Evolutionary conservation across 2,797 vertebrate genomes (phyloP).

Genomic region (Momotus momota): DNA sequence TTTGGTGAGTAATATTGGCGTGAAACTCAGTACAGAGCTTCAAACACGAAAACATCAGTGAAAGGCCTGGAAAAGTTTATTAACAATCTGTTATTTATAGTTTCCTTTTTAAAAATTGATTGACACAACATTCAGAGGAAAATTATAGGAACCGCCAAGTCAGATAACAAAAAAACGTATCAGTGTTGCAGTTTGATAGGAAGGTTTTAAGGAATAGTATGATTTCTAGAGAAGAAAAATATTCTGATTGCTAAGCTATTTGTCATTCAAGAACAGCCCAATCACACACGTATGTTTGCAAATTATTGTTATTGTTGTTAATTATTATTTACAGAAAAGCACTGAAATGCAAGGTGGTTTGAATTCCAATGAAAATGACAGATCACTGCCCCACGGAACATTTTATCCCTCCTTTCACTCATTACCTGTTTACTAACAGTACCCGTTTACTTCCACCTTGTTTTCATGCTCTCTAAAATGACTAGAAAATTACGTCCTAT

Average conservation of each 20-base stretch:
- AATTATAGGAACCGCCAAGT: slow-evolving; percentile 27
- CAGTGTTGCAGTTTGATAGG: background rate
- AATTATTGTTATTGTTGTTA: slow-evolving; percentile 62
- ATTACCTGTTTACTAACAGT: slow-evolving; percentile 59
- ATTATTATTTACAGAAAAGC: slow-evolving; percentile 60
- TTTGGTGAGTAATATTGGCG: slow-evolving; percentile 57
- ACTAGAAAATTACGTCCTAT: slow-evolving; percentile 70
- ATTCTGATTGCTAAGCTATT: slow-evolving; percentile 16
- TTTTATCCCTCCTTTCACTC: slow-evolving; percentile 30
- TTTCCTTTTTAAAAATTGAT: slow-evolving; percentile 28
- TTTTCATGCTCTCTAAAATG: slow-evolving; percentile 55
- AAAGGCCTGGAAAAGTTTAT: slow-evolving; percentile 58
- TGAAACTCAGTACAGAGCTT: slow-evolving; percentile 15
- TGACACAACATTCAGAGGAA: slow-evolving; percentile 46
- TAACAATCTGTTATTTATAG: slow-evolving; percentile 65
- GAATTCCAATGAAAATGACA: slow-evolving; percentile 45
- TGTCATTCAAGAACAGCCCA: slow-evolving; percentile 30
- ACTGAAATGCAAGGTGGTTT: slow-evolving; percentile 35
- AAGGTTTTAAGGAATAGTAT: slow-evolving; percentile 7
- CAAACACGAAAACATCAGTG: slow-evolving; percentile 50
- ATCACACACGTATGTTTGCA: slow-evolving; percentile 36
- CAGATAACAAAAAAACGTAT: background rate
- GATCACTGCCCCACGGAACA: background rate
- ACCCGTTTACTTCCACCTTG: slow-evolving; percentile 13
- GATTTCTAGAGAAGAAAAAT: slow-evolving; percentile 8